Percentiles rank a stretch among this genome's conserved stretches.
phyloP scores from a whole-genome alignment of 2,113 vertebrate species.

The Chamaetylas fuelleborni region DNA sequence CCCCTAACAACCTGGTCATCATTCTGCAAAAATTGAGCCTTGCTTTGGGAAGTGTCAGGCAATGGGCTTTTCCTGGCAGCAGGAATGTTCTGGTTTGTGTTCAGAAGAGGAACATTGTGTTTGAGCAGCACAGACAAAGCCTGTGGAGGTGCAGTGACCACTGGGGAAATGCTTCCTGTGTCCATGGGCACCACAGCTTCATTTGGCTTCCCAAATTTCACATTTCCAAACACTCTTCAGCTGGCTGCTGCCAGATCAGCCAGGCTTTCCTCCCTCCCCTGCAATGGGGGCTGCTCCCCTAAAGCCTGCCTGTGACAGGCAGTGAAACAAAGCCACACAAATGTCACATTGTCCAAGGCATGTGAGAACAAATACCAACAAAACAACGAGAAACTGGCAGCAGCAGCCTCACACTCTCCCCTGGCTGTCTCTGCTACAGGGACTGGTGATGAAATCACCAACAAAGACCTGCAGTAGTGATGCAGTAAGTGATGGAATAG shows the following conservation, averaged over 20 bases:
- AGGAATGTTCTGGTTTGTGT: too few species aligned
- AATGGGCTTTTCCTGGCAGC: background rate
- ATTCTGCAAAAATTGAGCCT: background rate
- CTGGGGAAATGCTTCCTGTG: background rate
- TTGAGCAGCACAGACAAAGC: background rate
- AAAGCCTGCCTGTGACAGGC: background rate
- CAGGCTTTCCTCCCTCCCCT: background rate
- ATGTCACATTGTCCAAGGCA: fast-evolving
- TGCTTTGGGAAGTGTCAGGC: background rate
- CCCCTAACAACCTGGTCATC: background rate
- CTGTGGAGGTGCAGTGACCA: background rate
- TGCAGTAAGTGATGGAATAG: fast-evolving
- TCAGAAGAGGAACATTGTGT: fast-evolving
- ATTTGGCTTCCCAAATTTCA: background rate
- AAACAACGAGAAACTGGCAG: background rate
- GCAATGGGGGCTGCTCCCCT: background rate
- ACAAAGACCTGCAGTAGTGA: background rate
- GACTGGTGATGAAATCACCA: background rate
- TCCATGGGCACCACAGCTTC: background rate
- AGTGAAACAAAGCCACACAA: fast-evolving
- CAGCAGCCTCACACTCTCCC: background rate
- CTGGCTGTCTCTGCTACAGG: background rate
- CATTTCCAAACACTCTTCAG: background rate
- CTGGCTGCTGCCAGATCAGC: fast-evolving
- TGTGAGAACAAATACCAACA: fast-evolving